Conservation (phyloP, 2,888 invertebrate genomes). For the Ecliptopera silaceata region DNA sequence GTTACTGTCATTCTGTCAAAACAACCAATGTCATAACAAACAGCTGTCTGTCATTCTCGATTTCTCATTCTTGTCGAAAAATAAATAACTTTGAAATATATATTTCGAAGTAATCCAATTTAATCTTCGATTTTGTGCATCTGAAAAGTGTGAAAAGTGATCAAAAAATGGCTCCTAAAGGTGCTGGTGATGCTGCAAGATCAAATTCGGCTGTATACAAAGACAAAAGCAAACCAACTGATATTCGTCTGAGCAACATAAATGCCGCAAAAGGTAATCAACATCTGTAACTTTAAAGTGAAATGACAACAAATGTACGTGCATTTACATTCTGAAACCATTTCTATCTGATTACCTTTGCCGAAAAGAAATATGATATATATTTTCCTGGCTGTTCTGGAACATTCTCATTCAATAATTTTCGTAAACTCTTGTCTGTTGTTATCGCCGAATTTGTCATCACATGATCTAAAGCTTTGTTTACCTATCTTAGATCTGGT, state of each 20-base stretch:
- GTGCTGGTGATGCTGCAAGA: slow-evolving; percentile 74
- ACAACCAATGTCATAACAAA: slow-evolving; percentile 3
- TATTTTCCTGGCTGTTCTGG: background rate
- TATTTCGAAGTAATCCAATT: slow-evolving; percentile 37
- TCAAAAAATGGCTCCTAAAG: slow-evolving; percentile 72
- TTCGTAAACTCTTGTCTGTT: slow-evolving; percentile 3
- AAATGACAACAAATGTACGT: slow-evolving; percentile 22
- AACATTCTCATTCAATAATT: slow-evolving; percentile 20
- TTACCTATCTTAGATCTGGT: background rate
- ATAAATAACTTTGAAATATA: background rate
- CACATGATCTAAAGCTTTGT: slow-evolving; percentile 25
- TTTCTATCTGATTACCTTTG: background rate
- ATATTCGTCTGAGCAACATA: slow-evolving; percentile 97
- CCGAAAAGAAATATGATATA: slow-evolving; percentile 1
- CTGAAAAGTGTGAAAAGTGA: slow-evolving; percentile 14
- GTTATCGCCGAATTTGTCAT: slow-evolving; percentile 6
- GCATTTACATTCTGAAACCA: background rate
- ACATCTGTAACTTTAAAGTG: slow-evolving; percentile 48
- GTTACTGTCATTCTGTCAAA: background rate
- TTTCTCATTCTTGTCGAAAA: slow-evolving; percentile 12
- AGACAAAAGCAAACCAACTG: slow-evolving; percentile 96
- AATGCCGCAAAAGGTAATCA: slow-evolving; percentile 97
- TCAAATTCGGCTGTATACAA: slow-evolving; percentile 87
- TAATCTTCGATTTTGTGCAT: slow-evolving; percentile 38
- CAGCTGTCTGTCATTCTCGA: background rate